phyloP scores from a whole-genome alignment of 2,113 vertebrate species.

The Gambusia holbrooki region DNA sequence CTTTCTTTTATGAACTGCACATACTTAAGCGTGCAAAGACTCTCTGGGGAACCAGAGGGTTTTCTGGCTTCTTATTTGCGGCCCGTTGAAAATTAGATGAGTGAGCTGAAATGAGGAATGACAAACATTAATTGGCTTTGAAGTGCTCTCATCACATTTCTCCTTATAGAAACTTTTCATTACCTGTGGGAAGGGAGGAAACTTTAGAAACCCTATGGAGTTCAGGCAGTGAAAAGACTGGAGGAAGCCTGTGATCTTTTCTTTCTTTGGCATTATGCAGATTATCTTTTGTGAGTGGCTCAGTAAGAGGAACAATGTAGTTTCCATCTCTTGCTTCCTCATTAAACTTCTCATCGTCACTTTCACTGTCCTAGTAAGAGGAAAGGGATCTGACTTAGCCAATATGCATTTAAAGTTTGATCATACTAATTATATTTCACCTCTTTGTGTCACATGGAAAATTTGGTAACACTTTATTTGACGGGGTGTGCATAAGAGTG shows the following conservation, averaged over 20 bases:
- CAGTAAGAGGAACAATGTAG: constrained; percentile 6
- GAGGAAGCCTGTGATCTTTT: not conserved
- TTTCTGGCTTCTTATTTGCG: constrained; percentile 11
- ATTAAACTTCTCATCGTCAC: constrained; percentile 26
- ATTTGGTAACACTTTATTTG: not conserved
- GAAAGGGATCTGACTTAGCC: not conserved
- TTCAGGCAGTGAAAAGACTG: not conserved
- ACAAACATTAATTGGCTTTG: not conserved
- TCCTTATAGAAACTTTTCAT: not conserved
- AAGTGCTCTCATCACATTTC: not conserved
- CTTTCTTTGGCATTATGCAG: not conserved
- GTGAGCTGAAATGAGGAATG: not conserved
- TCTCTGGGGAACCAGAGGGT: not conserved
- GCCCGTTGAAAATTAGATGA: not conserved
- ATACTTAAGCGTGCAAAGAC: not conserved
- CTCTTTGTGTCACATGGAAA: not conserved
- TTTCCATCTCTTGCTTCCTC: not conserved
- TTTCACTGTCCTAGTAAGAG: constrained; percentile 31
- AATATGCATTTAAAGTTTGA: too few relatives aligned
- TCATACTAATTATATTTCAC: not conserved
- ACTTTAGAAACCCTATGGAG: not conserved
- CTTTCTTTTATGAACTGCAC: not conserved
- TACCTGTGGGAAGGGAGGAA: constrained; percentile 20
- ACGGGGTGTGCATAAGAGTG: too few relatives aligned
- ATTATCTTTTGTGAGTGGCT: constrained; percentile 1